Percentiles rank a stretch among this genome's conserved stretches.
Conservation (phyloP, 35 echinoderm and acorn worm species). For the Ptychodera flava region DNA sequence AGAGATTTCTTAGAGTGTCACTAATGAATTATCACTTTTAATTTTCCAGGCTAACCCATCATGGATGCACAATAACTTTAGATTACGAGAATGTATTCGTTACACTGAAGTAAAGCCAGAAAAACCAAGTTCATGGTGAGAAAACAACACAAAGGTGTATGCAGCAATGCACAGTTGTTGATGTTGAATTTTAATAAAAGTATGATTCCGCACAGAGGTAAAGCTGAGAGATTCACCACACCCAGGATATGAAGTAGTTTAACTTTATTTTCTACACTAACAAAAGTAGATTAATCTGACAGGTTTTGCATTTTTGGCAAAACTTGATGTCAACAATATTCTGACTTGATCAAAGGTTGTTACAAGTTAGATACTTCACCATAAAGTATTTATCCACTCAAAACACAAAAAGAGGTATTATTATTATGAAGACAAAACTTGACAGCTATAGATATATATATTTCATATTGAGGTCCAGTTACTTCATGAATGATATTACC, state of each 20-base stretch:
- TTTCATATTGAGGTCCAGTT: too few relatives aligned
- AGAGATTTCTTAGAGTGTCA: too few relatives aligned
- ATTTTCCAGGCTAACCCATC: slow-evolving; percentile 75
- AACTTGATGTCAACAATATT: too few relatives aligned
- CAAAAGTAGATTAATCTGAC: background rate
- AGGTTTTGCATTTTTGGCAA: too few relatives aligned
- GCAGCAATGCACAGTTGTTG: background rate
- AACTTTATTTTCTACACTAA: background rate
- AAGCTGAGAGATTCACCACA: background rate
- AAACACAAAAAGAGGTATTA: too few relatives aligned
- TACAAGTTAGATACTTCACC: too few relatives aligned
- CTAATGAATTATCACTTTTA: too few relatives aligned
- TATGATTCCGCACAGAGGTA: background rate
- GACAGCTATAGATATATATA: too few relatives aligned
- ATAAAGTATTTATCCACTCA: too few relatives aligned
- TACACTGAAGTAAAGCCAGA: slow-evolving; percentile 37
- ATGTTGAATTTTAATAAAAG: background rate
- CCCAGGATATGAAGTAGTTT: background rate
- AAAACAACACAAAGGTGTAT: background rate
- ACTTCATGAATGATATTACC: too few relatives aligned
- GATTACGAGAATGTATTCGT: slow-evolving; percentile 71
- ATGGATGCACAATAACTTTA: slow-evolving; percentile 80
- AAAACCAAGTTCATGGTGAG: slow-evolving; percentile 25
- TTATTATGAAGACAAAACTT: too few relatives aligned
- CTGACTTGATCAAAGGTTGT: too few relatives aligned